Evolutionary conservation across 2,113 vertebrate species (phyloP), one percentile per base, ranked within the genome.

Genomic region (Callocephalon fimbriatum): DNA sequence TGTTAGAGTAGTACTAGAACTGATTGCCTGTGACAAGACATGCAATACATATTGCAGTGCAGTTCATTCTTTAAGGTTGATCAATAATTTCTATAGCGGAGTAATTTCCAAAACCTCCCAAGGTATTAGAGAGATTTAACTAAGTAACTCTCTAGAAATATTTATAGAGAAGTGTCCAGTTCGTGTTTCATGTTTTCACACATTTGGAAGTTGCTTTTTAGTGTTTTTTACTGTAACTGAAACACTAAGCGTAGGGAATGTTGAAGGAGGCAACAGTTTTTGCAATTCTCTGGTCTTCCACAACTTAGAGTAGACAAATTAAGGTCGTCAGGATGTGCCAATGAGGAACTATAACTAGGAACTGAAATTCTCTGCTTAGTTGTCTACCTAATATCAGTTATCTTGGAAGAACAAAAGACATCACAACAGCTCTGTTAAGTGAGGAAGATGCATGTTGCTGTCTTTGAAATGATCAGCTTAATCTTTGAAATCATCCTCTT

Each of bases 401-500:
- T n/a, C 14, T 29, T 58, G 42, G 48, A 56, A 79, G 61, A 85
- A 18, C 15, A 61, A 42, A 56, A 62, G 50, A 40, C 59, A 6
- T 16, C 48, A 35, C 40, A 65, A 7, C 22, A 78, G 40, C 38
- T 72, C 10, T 58, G 38, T 18, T 71, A 22, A 37, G 29, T 63
- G 16, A 42, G 48, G 58, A 66, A 62, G 51, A 45, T 4, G 1
- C 16, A 10, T 1, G 3, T 71, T 77, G n/a, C 38, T 66, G 35
- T 2, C 56, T 71, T 47, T 8, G 5, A 58, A 77, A 37, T 0
- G 0, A 47, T 44, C 12, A 14, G 19, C 20, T 63, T 81, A 23
- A 31, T 70, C 67, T 67, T 68, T 32, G 53, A 83, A 58, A 8
- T 48, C 38, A 38, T 62, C 29, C 40, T 31, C 2, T 1, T 22